These are phyloP conservation scores for Acanthosepion pharaonis DNA, from an alignment of 2,888 invertebrate genomes.

Conservation along the genomic window DNA sequence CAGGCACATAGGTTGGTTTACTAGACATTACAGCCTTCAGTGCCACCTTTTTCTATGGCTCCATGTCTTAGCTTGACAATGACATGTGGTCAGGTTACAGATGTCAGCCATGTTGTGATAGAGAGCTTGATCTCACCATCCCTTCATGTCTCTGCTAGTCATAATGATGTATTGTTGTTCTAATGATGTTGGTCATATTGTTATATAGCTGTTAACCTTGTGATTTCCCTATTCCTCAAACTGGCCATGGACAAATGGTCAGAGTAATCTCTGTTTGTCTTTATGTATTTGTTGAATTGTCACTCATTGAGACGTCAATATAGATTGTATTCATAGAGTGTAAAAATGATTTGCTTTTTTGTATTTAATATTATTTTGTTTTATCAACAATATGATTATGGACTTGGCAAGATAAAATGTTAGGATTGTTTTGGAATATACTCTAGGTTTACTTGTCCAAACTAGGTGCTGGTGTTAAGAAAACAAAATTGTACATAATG, in stretches of 20 bases:
- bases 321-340: background rate
- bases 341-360: background rate
- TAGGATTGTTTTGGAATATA: background rate
- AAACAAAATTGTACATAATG: background rate
- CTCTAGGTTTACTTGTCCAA: background rate
- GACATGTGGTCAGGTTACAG: slow-evolving; percentile 4
- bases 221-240: background rate
- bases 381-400: background rate
- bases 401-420: background rate
- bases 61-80: background rate
- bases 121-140: background rate
- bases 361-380: background rate
- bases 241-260: slow-evolving; percentile 1
- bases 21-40: background rate
- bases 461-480: background rate
- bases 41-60: background rate
- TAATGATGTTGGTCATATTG: slow-evolving; percentile 6
- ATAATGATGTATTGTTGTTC: background rate
- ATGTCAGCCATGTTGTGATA: slow-evolving; percentile 4
- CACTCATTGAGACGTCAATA: background rate
- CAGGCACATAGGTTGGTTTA: background rate
- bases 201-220: slow-evolving; percentile 20
- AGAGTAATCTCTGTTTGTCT: background rate
- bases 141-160: background rate
- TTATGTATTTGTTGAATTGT: background rate